Evolutionary conservation across 2,888 invertebrate genomes (phyloP), one percentile per base, ranked within the genome.

Genomic region (Parnassius apollo): DNA sequence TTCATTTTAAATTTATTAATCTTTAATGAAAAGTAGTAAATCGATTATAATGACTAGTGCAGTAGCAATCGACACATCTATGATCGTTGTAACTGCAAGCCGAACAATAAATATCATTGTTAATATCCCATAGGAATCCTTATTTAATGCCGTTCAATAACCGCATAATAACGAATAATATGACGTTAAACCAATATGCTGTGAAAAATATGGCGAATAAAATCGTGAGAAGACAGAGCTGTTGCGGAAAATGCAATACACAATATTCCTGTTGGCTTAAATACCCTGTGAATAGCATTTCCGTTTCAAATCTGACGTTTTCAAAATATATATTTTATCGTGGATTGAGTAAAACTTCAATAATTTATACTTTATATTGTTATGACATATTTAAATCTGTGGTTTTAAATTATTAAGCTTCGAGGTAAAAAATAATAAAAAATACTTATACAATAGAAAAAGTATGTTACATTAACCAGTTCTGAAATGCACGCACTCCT

Each of bases 111-210:
- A 71, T 63, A 64, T 65, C 62, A 66, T 65, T 64, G 65, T 66
- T 69, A 68, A 70, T 66, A 68, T 64, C 59, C 64, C 72, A 75
- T 71, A 71, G 66, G 71, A 68, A 72, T 61, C 55, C 61, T 42
- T 71, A 54, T 77, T 80, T 77, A 80, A 66, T 69, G 67, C 59
- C 56, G 62, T 66, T 63, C 69, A 66, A 69, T 73, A 72, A 71
- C 66, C 66, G 65, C 65, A 58, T 66, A 68, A 69, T 75, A 74
- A 70, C 66, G 66, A 70, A 69, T 35, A 3, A 35, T 66, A 69
- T 65, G 71, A 76, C 68, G 62, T 59, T 68, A 66, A 71, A 68
- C 69, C 61, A 65, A 69, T 64, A 69, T 69, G 62, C 64, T 56
- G 48, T 42, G 44, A 59, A 69, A 50, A 50, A 55, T 53, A 57